A percentile compares a stretch with the other conserved stretches of the same genome.
Evolutionary conservation across 2,888 invertebrate species (phyloP).

Genomic region (Nysson spinosus): DNA sequence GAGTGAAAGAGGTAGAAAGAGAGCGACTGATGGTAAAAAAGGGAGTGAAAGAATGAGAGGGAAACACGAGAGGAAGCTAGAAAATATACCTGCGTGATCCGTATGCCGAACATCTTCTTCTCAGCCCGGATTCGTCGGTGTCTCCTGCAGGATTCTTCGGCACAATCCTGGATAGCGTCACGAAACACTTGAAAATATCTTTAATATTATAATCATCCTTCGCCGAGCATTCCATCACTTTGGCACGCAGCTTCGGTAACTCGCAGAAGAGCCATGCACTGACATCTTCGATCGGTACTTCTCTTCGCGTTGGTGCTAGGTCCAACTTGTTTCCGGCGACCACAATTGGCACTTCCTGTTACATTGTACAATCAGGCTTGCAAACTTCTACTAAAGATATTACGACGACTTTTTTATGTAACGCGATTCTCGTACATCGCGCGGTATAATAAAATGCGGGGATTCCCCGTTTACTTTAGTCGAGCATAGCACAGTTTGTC

Average conservation of each 20-base stretch:
- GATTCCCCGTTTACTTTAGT: too few relatives aligned
- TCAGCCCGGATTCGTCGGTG: conserved; percentile 81
- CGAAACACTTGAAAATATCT: conserved; percentile 88
- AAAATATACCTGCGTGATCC: conserved; percentile 75
- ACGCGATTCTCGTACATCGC: too few relatives aligned
- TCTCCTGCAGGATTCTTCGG: conserved; percentile 79
- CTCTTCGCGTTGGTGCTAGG: conserved; percentile 83
- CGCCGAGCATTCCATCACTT: conserved; percentile 88
- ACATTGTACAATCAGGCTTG: background rate
- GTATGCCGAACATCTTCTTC: conserved; percentile 87
- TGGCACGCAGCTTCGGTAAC: conserved; percentile 85
- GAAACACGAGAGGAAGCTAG: background rate
- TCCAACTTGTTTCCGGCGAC: conserved; percentile 93
- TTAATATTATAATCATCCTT: conserved; percentile 88
- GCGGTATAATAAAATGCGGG: too few relatives aligned
- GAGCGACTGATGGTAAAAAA: background rate
- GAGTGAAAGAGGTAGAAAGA: background rate
- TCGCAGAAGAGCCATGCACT: conserved; percentile 90
- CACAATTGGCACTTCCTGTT: conserved; percentile 89
- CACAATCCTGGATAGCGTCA: conserved; percentile 86
- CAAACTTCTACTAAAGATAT: too few relatives aligned
- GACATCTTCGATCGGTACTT: conserved; percentile 87
- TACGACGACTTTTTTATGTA: too few relatives aligned
- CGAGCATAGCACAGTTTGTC: too few relatives aligned
- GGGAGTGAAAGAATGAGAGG: background rate